Base-by-base conservation (phyloP, 2,888 invertebrate species). In the Drosophila subquinaria region DNA sequence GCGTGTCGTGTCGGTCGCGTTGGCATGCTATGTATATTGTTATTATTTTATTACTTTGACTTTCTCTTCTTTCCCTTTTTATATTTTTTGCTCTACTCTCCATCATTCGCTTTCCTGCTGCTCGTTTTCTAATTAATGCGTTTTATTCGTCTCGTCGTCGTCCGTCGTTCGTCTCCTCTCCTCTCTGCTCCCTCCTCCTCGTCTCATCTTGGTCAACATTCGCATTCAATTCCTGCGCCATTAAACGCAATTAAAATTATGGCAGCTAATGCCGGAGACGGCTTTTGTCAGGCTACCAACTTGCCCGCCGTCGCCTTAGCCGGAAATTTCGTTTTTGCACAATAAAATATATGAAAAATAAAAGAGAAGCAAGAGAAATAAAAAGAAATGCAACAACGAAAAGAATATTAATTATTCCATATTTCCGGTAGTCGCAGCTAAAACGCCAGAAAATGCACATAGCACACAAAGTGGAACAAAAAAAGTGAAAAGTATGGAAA, bases 211-310 rank as follows among this genome's bases (percentile, higher is more conserved):
- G 17, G 33, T 55, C 59, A 52, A 43, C 66, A 70, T 69, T 76
- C 86, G 67, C 81, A 76, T 88, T 69, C 80, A 73, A 86, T 89
- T 84, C 69, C 69, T 81, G 68, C 70, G 86, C 86, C 90, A 89
- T 84, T 84, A 88, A 84, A 89, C 69, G 85, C 86, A 82, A 89
- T 84, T 84, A 88, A 89, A 89, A 88, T 89, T 85, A 88, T 84
- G 86, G 71, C 89, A 70, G 87, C 76, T 86, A 76, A 86, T 82
- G 81, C 76, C 81, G 59, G 59, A 66, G 50, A 65, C 62, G 61
- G 60, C 73, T 77, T 50, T 56, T 57, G 56, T 63, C 63, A 47
- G 73, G 15, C 48, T 62, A 27, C 35, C 48, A 48, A 45, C 33
- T 56, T 27, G 56, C 51, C 51, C 45, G 69, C 33, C 45, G 57